phyloP scores from a whole-genome alignment of 2,888 invertebrate species.

The Acleris laterana region DNA sequence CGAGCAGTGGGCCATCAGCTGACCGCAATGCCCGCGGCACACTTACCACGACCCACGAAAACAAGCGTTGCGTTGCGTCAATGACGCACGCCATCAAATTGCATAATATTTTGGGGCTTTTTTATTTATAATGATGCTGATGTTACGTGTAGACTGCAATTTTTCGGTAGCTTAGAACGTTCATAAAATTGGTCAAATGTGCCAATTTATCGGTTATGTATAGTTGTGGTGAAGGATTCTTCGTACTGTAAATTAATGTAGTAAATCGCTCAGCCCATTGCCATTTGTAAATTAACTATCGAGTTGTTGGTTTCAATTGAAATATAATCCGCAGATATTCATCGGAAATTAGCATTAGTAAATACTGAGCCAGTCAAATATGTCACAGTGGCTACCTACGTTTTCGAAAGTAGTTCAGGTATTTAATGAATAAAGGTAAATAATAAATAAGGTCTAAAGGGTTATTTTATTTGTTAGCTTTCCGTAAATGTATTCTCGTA shows the following conservation, averaged over 20 bases:
- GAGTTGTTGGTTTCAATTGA: background rate
- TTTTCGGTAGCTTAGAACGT: constrained; percentile 38
- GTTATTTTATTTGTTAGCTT: too few relatives aligned
- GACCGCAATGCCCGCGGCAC: constrained; percentile 79
- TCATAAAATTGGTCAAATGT: constrained; percentile 30
- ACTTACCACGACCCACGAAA: constrained; percentile 80
- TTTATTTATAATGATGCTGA: constrained; percentile 51
- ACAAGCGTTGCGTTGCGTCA: constrained; percentile 79
- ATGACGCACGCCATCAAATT: constrained; percentile 70
- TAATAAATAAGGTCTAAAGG: background rate
- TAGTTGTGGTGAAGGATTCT: background rate
- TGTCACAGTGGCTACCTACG: background rate
- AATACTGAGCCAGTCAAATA: background rate
- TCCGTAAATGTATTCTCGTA: too few relatives aligned
- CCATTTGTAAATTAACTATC: background rate
- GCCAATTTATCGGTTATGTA: constrained; percentile 24
- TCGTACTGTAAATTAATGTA: background rate
- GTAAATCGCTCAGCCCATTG: background rate
- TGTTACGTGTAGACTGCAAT: constrained; percentile 46
- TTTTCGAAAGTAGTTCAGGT: constrained; percentile 1
- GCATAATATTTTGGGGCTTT: constrained; percentile 62
- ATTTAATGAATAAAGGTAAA: background rate
- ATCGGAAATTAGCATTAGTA: constrained; percentile 1
- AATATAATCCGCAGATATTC: background rate
- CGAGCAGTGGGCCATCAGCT: constrained; percentile 75